Evolutionary conservation across 2,113 vertebrate species (phyloP), one percentile per base, ranked within the genome.

Genomic region (Sorex araneus): DNA sequence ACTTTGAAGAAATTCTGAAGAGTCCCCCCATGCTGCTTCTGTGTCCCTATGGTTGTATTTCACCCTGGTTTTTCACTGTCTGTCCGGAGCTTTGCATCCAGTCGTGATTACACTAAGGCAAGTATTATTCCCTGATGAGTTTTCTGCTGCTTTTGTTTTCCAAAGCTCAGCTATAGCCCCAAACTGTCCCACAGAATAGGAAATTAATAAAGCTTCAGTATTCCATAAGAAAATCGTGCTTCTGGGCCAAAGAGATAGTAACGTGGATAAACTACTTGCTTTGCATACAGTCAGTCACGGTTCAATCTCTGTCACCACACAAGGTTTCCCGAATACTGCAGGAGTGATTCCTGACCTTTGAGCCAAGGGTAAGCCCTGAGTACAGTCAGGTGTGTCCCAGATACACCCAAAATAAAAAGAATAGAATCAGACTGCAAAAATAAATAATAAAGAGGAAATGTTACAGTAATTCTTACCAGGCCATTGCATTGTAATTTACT

Each of bases 41-140:
- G 2, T 21, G 28, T n/a, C 43, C 47, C 18, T 1, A 23, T 10
- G 7, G 11, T 0, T 60, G 45, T 18, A 32, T 79, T 50, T 28
- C 54, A 28, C 43, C 47, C 70, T n/a, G 40, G 60, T 32, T 76
- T 8, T n/a, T 50, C 74, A 30, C 28, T 64, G 54, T 25, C 43
- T 8, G 13, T 16, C 69, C 81, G 8, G 16, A 70, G 63, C 69
- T 81, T 43, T 67, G 3, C 36, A 50, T 75, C 28, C 47, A 40
- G 19, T 0, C 18, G 15, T 30, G 19, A 2, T 73, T 7, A 57
- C 43, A 11, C 5, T 8, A 19, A 69, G 0, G 4, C 11, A 19
- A n/a, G 19, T 27, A 66, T 2, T 3, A 15, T 34, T 3, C 34
- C 66, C 21, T 45, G 66, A 43, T 23, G 23, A n/a, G 2, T 23